Conservation (phyloP, 2,888 invertebrate species). For the Leptopilina syphax region DNA sequence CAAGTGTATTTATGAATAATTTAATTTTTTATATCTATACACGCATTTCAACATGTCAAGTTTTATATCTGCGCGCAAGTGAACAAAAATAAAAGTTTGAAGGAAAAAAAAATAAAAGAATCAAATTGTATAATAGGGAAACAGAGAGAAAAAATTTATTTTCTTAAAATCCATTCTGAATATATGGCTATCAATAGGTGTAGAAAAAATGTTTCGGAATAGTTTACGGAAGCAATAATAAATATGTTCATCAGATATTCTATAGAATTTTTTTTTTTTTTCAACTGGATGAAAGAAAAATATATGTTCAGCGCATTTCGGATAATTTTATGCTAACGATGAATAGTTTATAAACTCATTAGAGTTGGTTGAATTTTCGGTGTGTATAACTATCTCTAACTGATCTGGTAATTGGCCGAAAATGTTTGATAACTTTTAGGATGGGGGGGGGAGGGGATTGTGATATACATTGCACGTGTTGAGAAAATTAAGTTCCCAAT, state of each 20-base stretch:
- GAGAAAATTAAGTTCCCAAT: conserved; percentile 23
- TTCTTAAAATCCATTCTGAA: too few species aligned
- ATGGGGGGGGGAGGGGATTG: too few species aligned
- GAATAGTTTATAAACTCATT: not conserved
- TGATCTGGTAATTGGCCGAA: conserved; percentile 13
- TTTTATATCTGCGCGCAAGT: not conserved
- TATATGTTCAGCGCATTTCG: not conserved
- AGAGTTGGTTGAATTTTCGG: conserved; percentile 1
- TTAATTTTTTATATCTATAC: not conserved
- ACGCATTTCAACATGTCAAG: not conserved
- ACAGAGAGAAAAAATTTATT: too few species aligned
- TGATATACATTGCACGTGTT: not conserved
- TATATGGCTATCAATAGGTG: too few species aligned
- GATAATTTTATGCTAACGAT: not conserved
- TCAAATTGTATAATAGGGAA: not conserved
- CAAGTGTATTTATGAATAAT: not conserved
- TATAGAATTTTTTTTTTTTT: too few species aligned
- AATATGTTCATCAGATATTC: too few species aligned
- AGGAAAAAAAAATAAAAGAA: not conserved
- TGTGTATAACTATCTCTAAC: not conserved
- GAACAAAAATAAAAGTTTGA: too few species aligned
- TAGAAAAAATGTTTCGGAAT: too few species aligned
- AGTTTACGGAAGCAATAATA: too few species aligned
- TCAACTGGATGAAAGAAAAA: too few species aligned
- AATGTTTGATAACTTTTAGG: conserved; percentile 13